phyloP scores from a whole-genome alignment of 1,140 invertebrate genomes.

The Drosophila obscura region DNA sequence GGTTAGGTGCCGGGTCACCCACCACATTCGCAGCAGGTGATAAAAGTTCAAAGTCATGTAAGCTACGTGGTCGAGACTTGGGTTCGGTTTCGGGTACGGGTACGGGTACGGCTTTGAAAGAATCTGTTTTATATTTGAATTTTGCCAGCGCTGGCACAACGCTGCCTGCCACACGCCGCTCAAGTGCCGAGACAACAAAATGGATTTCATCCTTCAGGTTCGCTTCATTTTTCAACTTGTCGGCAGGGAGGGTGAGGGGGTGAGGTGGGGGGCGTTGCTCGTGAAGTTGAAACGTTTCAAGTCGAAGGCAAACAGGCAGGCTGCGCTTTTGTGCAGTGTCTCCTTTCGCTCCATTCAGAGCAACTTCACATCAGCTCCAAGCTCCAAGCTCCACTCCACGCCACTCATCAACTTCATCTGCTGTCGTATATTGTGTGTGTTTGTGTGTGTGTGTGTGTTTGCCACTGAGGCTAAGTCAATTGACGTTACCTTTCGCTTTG shows the following conservation, averaged over 20 bases:
- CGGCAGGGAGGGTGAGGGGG: neutral
- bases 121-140: conserved; percentile 48
- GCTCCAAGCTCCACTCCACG: neutral
- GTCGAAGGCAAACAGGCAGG: conserved; percentile 61
- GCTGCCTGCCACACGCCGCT: conserved; percentile 13
- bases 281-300: conserved; percentile 49
- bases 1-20: conserved; percentile 44
- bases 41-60: conserved; percentile 71
- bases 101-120: neutral
- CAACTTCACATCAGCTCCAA: neutral
- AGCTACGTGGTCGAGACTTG: conserved; percentile 47
- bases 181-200: conserved; percentile 41
- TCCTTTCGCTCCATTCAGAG: neutral
- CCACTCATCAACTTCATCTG: no score
- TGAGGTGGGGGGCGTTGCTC: neutral
- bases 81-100: conserved; percentile 2
- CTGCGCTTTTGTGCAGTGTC: conserved; percentile 58
- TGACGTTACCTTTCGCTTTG: conserved; percentile 25
- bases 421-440: neutral
- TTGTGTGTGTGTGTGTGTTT: neutral
- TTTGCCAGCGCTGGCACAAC: conserved; percentile 9
- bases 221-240: conserved; percentile 50
- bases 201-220: conserved; percentile 40
- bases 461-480: conserved; percentile 10
- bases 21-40: conserved; percentile 50